phyloP scores from a whole-genome alignment of 2,888 invertebrate genomes.

The Teleogryllus oceanicus region DNA sequence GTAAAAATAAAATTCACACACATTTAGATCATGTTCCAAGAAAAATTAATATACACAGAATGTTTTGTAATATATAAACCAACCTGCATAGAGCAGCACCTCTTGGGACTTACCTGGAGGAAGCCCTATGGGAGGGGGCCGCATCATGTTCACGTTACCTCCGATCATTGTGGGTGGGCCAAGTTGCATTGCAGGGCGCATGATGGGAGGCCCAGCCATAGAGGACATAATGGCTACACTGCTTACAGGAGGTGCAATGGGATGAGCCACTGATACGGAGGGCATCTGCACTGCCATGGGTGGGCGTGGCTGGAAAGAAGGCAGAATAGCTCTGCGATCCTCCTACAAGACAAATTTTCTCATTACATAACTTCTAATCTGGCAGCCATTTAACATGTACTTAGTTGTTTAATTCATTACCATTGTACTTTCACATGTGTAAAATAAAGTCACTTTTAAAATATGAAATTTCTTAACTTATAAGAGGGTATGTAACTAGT shows the following conservation, averaged over 20 bases:
- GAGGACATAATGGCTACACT: slow-evolving; percentile 37
- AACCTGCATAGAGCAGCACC: slow-evolving; percentile 21
- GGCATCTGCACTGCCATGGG: slow-evolving; percentile 52
- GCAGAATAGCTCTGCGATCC: slow-evolving; percentile 49
- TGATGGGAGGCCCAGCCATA: slow-evolving; percentile 47
- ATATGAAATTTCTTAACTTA: too few relatives aligned
- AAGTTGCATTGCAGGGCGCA: slow-evolving; percentile 53
- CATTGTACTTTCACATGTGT: too few relatives aligned
- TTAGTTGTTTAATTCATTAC: too few relatives aligned
- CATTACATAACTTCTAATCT: background rate
- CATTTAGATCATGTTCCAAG: slow-evolving; percentile 22
- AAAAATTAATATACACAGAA: too few relatives aligned
- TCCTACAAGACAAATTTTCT: slow-evolving; percentile 45
- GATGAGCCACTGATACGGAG: slow-evolving; percentile 46
- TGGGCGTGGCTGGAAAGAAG: slow-evolving; percentile 51
- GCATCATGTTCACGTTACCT: slow-evolving; percentile 57
- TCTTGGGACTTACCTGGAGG: slow-evolving; percentile 59
- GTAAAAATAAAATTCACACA: slow-evolving; percentile 23
- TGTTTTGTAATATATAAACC: slow-evolving; percentile 19
- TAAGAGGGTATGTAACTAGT: too few relatives aligned
- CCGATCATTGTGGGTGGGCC: slow-evolving; percentile 55
- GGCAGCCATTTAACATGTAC: too few relatives aligned
- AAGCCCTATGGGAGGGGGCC: slow-evolving; percentile 62
- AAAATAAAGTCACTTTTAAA: too few relatives aligned
- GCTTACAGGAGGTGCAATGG: slow-evolving; percentile 51